Evolutionary conservation across 2,797 vertebrate genomes (phyloP), one percentile per base, ranked within the genome.

Genomic region (Lagorchestes hirsutus): DNA sequence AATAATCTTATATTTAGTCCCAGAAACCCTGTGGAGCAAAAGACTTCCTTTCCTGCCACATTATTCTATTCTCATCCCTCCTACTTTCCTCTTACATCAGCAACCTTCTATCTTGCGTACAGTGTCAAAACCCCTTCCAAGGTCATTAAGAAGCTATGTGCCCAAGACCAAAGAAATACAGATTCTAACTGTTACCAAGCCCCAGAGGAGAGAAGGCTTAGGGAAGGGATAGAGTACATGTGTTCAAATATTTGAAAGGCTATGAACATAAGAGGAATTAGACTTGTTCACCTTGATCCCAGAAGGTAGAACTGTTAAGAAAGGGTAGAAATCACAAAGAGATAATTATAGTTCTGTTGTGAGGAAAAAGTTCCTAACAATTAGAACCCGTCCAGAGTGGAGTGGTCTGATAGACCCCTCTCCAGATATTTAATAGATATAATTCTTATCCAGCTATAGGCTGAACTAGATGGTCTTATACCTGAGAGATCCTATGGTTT

Each of bases 161-260:
- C 90, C n/a, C 52, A 90, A 34, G n/a, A n/a, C 11, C 93, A 93
- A 67, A 90, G n/a, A 58, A 74, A 93, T 82, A 93, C 91, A 24
- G 74, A 87, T 27, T 87, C 10, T 87, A 87, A 18, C 22, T 87
- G 74, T 87, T 46, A 87, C 40, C n/a, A 40, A 82, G 9, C 1
- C 74, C 74, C 40, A 87, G 40, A 87, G 40, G 27, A 50, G 24
- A 27, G 40, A 87, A n/a, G 62, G n/a, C 14, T 67, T 67, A 9
- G 74, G 9, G 40, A 46, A 82, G 40, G 74, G 74, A 82, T 10
- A 46, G n/a, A 46, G 24, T 82, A 27, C 24, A 8, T 46, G 40
- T 27, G 40, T 87, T 87, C 8, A 87, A 87, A 24, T 87, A 87
- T 87, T 87, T 87, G 22, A 87, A 82, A 82, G 2, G 13, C 22